Evolutionary conservation across 2,888 invertebrate genomes (phyloP).

Genomic region (Melanotus villosus): DNA sequence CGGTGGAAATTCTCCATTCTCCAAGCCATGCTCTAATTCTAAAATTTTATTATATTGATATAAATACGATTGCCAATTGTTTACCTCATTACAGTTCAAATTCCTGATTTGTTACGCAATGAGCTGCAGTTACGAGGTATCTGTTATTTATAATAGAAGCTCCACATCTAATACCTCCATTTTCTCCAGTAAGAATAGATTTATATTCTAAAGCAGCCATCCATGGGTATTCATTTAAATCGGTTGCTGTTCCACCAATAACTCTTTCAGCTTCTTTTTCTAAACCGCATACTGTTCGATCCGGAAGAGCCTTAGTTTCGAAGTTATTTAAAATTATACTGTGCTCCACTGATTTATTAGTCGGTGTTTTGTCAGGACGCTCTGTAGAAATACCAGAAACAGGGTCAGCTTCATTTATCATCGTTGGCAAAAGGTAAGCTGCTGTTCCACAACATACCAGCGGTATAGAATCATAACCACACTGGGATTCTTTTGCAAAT

Average conservation of each 20-base stretch:
- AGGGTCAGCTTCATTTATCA: conserved; percentile 68
- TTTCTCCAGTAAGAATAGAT: not conserved
- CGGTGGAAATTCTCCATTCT: too few relatives aligned
- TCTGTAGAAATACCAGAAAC: conserved; percentile 68
- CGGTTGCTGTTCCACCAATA: conserved; percentile 63
- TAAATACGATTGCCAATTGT: conserved; percentile 55
- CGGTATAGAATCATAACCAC: too few relatives aligned
- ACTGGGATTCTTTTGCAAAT: too few relatives aligned
- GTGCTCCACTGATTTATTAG: not conserved
- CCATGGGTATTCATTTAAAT: too few relatives aligned
- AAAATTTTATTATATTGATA: conserved; percentile 70
- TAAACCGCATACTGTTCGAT: conserved; percentile 35
- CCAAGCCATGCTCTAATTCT: conserved; percentile 67
- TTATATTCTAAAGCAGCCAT: too few relatives aligned
- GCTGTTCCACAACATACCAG: conserved; percentile 47
- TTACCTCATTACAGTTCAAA: too few relatives aligned
- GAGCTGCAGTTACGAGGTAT: too few relatives aligned
- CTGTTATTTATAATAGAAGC: conserved; percentile 69
- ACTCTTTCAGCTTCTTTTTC: conserved; percentile 53
- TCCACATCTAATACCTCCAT: conserved; percentile 62
- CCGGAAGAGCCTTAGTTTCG: too few relatives aligned
- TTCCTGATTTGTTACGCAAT: too few relatives aligned
- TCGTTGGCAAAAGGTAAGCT: conserved; percentile 60
- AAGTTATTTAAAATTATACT: conserved; percentile 16
- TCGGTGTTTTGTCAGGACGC: not conserved